phyloP scores from a whole-genome alignment of 2,113 vertebrate genomes.

The Lamprologus sp. region DNA sequence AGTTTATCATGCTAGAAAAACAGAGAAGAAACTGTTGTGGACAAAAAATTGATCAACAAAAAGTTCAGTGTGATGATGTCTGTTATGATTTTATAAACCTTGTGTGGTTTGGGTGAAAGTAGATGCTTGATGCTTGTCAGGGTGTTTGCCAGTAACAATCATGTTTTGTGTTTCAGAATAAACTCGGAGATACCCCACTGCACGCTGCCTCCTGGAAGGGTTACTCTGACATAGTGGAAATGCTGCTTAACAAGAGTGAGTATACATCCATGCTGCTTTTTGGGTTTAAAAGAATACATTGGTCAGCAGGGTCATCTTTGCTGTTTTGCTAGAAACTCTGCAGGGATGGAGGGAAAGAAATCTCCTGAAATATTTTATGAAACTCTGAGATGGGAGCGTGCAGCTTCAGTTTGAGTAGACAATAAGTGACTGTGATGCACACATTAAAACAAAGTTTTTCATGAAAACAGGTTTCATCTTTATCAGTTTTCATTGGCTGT shows the following conservation, averaged over 20 bases:
- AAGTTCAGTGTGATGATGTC: background rate
- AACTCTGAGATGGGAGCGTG: background rate
- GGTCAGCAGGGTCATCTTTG: background rate
- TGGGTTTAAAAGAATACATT: background rate
- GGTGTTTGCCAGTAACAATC: background rate
- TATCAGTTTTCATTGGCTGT: background rate
- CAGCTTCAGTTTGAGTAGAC: background rate
- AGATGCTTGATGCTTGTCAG: background rate
- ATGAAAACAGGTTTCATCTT: background rate
- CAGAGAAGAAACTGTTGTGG: background rate
- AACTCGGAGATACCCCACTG: slow-evolving; percentile 90
- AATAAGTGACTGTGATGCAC: background rate
- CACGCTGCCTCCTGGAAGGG: slow-evolving; percentile 98
- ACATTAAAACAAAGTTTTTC: background rate
- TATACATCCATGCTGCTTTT: background rate
- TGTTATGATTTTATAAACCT: background rate
- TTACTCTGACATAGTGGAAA: slow-evolving; percentile 93
- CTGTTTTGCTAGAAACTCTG: background rate
- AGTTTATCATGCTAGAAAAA: background rate
- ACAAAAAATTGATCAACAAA: background rate
- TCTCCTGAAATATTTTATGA: background rate
- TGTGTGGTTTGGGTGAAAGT: background rate
- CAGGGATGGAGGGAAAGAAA: background rate
- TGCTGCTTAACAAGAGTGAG: slow-evolving; percentile 88
- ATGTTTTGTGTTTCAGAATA: slow-evolving; percentile 78